Evolutionary conservation across 2,113 vertebrate genomes (phyloP).

Genomic region (Fregata magnificens): DNA sequence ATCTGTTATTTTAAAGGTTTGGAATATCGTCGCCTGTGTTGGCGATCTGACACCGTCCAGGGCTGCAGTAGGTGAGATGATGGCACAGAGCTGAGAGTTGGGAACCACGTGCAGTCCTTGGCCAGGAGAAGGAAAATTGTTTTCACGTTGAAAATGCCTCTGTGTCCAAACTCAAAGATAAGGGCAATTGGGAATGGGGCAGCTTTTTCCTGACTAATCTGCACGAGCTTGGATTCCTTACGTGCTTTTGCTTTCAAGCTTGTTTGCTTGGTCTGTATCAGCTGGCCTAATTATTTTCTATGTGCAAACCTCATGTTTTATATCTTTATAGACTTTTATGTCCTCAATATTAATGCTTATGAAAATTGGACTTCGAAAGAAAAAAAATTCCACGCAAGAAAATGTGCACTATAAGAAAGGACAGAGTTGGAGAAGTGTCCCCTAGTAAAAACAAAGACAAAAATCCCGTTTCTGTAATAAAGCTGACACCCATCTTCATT

Average conservation of each 20-base stretch:
- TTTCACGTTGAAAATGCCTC: not conserved
- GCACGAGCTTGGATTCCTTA: not conserved
- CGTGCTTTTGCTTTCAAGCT: not conserved
- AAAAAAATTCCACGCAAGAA: not conserved
- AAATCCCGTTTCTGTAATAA: not conserved
- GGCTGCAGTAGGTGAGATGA: not conserved
- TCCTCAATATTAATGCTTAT: not conserved
- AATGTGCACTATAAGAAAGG: not conserved
- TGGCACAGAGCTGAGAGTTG: not conserved
- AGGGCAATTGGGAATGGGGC: not conserved
- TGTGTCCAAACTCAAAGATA: not conserved
- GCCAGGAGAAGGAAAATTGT: not conserved
- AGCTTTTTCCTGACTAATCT: not conserved
- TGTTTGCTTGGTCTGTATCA: not conserved
- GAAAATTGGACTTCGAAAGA: not conserved
- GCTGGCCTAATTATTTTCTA: not conserved
- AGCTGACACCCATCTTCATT: not conserved
- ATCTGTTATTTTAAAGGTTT: not conserved
- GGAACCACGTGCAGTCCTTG: not conserved
- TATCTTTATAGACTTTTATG: not conserved
- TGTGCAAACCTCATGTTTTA: not conserved
- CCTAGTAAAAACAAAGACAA: not conserved
- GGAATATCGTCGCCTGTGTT: not conserved
- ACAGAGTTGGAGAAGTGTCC: not conserved
- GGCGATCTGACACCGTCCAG: not conserved